Percentiles rank a stretch among this genome's conserved stretches.
Conservation (phyloP, 2,113 vertebrate genomes). For the Chlamydotis undulata region DNA sequence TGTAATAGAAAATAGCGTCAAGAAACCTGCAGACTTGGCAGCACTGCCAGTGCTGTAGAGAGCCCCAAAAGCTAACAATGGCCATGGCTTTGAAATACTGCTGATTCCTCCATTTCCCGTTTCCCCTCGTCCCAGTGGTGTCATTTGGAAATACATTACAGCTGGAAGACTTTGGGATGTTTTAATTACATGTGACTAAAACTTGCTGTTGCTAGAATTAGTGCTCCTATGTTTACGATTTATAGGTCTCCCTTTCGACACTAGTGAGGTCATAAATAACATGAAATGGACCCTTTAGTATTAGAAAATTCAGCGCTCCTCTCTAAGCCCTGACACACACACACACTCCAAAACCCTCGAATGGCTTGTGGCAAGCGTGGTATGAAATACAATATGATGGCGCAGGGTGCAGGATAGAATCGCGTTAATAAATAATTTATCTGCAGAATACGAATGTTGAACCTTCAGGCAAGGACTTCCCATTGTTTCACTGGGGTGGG, state of each 20-base stretch:
- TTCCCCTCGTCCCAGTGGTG: slow-evolving; percentile 64
- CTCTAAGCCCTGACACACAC: slow-evolving; percentile 67
- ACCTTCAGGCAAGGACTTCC: slow-evolving; percentile 24
- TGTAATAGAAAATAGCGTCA: background rate
- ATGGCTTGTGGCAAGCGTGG: slow-evolving; percentile 8
- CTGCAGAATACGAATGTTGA: background rate
- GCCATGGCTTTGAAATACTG: slow-evolving; percentile 74
- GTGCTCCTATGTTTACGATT: slow-evolving; percentile 72
- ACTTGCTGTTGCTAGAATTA: slow-evolving; percentile 75
- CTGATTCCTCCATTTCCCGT: slow-evolving; percentile 64
- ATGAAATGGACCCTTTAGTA: slow-evolving; percentile 76
- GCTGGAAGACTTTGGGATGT: slow-evolving; percentile 81
- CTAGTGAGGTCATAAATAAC: slow-evolving; percentile 77
- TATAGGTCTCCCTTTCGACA: slow-evolving; percentile 71
- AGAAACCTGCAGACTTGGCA: slow-evolving; percentile 28
- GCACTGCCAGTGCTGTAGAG: background rate
- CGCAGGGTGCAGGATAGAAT: background rate
- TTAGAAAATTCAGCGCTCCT: slow-evolving; percentile 74
- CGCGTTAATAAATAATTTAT: slow-evolving; percentile 63
- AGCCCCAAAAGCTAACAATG: slow-evolving; percentile 43
- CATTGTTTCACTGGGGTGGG: background rate
- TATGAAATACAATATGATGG: slow-evolving; percentile 63
- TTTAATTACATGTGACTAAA: slow-evolving; percentile 82
- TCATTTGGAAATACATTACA: slow-evolving; percentile 79
- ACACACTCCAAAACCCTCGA: background rate